Evolutionary conservation across 2,797 vertebrate genomes (phyloP), one percentile per base, ranked within the genome.

Genomic region (Remorina albescens): DNA sequence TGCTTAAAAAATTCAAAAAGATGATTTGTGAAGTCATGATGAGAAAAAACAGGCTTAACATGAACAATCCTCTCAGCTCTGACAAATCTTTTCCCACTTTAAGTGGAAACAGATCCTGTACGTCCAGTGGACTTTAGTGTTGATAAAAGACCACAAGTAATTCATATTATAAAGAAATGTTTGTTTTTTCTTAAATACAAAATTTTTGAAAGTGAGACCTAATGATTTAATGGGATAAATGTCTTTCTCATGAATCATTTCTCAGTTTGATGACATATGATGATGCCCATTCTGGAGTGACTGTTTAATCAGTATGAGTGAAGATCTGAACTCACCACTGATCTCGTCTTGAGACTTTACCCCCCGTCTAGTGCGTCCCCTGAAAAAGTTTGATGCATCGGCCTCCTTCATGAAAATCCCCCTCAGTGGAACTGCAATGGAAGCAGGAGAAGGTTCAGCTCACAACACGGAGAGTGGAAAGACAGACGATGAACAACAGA

Each of bases 351-450:
- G 94, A 51, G 95, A 93, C 81, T 95, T 96, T 30, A 86, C 65
- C 9, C 91, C 94, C 37, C 95, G 91, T 83, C 88, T 93, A 92
- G 80, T 85, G 32, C 93, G 94, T 36, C 86, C 94, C 81, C 92
- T 95, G 86, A 97, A 95, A 91, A 97, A 96, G 87, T 91, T 93
- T 1, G 87, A 93, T 2, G 96, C 96, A 1, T 96, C 95, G 0
- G 88, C 84, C 75, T 94, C 95, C 53, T 91, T 93, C 92, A 96
- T 91, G 87, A 97, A 97, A 88, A 97, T 86, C 80, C 76, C 94
- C 84, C 74, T 90, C 71, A 92, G 86, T 8, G 80, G 64, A 67
- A 85, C 96, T 97, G 88, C 47, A 1, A 51, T 25, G 71, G 49
- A 74, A 47, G 26, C 41, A 67, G 59, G 71, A 65, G 71, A 58